These are phyloP conservation scores for Leptodactylus fallax DNA, from an alignment of 2,797 vertebrate species.

Conservation along the genomic window DNA sequence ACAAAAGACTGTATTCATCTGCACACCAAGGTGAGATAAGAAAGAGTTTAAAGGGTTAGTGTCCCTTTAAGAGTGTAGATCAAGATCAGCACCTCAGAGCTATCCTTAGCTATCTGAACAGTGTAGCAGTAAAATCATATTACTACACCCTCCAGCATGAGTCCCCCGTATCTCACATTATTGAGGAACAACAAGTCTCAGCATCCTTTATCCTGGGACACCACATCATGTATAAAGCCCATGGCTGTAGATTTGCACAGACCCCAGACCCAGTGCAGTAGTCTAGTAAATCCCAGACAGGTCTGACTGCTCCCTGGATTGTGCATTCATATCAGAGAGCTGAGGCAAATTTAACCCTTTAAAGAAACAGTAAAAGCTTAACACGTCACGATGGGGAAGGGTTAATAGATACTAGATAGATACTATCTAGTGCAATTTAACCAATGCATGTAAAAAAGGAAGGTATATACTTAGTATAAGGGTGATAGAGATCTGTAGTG, in stretches of 20 bases:
- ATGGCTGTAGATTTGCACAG: background rate
- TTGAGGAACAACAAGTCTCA: slow-evolving; percentile 4
- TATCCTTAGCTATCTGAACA: background rate
- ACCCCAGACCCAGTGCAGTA: background rate
- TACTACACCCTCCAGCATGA: background rate
- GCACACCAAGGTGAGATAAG: slow-evolving; percentile 15
- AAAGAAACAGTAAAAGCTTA: background rate
- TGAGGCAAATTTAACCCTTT: background rate
- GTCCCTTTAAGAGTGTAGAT: slow-evolving; percentile 16
- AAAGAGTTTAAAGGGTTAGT: background rate
- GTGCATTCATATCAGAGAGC: background rate
- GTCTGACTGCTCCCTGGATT: background rate
- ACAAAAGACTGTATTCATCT: background rate
- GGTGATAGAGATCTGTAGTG: background rate
- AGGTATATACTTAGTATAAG: background rate
- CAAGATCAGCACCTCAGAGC: slow-evolving; percentile 3
- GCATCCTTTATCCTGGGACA: background rate
- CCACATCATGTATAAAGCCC: background rate
- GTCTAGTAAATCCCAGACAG: background rate
- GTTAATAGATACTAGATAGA: too few species aligned
- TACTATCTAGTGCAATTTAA: background rate
- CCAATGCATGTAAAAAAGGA: background rate
- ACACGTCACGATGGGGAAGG: background rate
- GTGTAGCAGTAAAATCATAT: background rate
- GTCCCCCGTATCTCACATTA: background rate